These are phyloP conservation scores for Oncorhynchus gorbuscha DNA, from an alignment of 2,113 vertebrate genomes.

Conservation along the genomic window DNA sequence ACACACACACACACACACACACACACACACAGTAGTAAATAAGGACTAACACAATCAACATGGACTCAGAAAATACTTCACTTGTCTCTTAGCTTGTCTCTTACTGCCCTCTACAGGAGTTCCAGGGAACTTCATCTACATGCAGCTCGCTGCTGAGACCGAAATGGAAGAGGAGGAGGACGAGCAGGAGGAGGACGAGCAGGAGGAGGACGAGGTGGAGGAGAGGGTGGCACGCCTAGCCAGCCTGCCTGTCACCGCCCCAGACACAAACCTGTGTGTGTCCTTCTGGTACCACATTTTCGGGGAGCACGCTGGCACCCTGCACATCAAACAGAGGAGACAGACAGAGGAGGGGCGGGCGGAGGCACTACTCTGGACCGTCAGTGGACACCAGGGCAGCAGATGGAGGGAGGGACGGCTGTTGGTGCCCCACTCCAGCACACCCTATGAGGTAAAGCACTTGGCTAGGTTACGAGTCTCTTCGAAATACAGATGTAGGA, in stretches of 20 bases:
- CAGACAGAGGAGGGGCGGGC: constrained; percentile 73
- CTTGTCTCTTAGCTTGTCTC: neutral
- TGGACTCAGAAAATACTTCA: constrained; percentile 36
- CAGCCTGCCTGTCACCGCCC: constrained; percentile 82
- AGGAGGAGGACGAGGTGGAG: constrained; percentile 60
- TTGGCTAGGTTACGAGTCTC: too few species aligned
- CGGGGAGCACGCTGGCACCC: constrained; percentile 84
- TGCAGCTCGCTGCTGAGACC: constrained; percentile 1
- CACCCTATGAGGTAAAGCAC: constrained; percentile 85
- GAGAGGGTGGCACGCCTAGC: constrained; percentile 81
- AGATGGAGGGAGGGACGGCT: constrained; percentile 93
- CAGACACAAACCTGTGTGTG: constrained; percentile 85
- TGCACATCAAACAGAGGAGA: constrained; percentile 89
- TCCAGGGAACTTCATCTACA: constrained; percentile 97
- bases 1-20: constrained; percentile 8
- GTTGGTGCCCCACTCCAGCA: constrained; percentile 86
- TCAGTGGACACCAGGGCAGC: constrained; percentile 89
- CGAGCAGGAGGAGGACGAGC: constrained; percentile 70
- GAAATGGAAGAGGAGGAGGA: constrained; percentile 43
- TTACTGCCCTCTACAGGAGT: constrained; percentile 66
- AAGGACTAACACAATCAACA: too few species aligned
- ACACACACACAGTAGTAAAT: neutral
- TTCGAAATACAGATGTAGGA: too few species aligned
- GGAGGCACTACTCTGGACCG: constrained; percentile 85
- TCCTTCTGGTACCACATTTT: constrained; percentile 99